Conservation (phyloP, 2,888 invertebrate genomes). For the Syrphus vitripennis region DNA sequence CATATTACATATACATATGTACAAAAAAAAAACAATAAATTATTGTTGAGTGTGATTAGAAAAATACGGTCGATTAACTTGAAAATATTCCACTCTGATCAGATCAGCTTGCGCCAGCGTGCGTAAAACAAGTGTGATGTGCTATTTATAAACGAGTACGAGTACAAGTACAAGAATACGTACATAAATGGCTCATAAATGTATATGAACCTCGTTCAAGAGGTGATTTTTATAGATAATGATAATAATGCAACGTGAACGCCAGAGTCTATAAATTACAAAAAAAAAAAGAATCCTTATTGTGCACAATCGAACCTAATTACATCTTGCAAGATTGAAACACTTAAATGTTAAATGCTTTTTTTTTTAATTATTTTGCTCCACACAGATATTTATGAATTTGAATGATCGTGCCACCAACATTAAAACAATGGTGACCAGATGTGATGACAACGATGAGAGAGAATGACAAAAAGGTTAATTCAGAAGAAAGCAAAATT, state of each 20-base stretch:
- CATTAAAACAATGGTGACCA: slow-evolving; percentile 27
- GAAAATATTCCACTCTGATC: slow-evolving; percentile 62
- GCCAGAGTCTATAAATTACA: neutral
- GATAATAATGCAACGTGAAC: slow-evolving; percentile 17
- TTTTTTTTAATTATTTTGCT: slow-evolving; percentile 16
- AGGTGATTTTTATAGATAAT: slow-evolving; percentile 29
- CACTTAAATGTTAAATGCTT: neutral
- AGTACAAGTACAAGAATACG: neutral
- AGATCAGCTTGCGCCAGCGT: slow-evolving; percentile 47
- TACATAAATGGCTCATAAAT: slow-evolving; percentile 38
- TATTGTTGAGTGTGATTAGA: slow-evolving; percentile 25
- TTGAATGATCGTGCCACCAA: neutral
- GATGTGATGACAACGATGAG: neutral
- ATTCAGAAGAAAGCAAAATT: neutral
- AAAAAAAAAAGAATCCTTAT: neutral
- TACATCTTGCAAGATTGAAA: slow-evolving; percentile 13
- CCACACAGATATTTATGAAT: neutral
- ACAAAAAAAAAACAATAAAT: slow-evolving; percentile 4
- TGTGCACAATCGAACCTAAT: slow-evolving; percentile 24
- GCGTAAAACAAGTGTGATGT: slow-evolving; percentile 37
- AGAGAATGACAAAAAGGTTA: neutral
- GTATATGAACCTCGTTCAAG: slow-evolving; percentile 25
- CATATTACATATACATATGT: too few relatives aligned
- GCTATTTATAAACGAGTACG: slow-evolving; percentile 30
- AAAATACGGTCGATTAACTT: slow-evolving; percentile 35